These are phyloP conservation scores for Iguana delicatissima DNA, from an alignment of 2,797 vertebrate species.

Conservation along the genomic window DNA sequence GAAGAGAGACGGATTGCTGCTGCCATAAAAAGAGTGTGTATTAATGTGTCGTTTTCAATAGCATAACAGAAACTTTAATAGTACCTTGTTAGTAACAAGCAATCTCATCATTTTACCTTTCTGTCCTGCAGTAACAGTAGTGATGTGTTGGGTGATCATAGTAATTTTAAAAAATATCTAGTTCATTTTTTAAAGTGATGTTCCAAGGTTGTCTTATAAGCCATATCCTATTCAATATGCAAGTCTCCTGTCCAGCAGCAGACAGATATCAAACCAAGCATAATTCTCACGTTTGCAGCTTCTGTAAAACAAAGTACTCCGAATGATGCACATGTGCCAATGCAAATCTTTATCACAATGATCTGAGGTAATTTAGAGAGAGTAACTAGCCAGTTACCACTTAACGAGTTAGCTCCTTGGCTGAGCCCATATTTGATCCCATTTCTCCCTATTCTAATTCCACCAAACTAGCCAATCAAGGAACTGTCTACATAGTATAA, in stretches of 20 bases:
- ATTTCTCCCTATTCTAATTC: neutral
- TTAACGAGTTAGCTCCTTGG: neutral
- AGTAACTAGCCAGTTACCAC: neutral
- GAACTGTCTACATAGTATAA: neutral
- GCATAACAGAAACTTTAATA: too few relatives aligned
- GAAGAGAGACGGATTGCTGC: too few relatives aligned
- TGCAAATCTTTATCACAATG: neutral
- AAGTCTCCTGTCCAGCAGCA: constrained; percentile 1
- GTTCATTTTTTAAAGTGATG: too few relatives aligned
- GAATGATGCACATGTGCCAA: neutral
- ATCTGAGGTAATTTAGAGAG: neutral
- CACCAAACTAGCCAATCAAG: neutral
- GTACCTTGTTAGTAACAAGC: too few relatives aligned
- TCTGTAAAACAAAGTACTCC: neutral
- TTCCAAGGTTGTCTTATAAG: neutral
- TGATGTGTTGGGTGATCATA: too few relatives aligned
- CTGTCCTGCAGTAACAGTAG: too few relatives aligned
- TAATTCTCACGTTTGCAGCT: neutral
- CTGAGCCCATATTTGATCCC: neutral
- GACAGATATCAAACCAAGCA: neutral
- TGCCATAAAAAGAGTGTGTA: too few relatives aligned
- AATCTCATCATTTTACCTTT: too few relatives aligned
- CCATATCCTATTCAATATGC: constrained; percentile 16
- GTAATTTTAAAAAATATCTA: too few relatives aligned
- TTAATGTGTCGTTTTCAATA: too few relatives aligned